Conservation (phyloP, 2,888 invertebrate genomes). For the Tenthredo amoena region DNA sequence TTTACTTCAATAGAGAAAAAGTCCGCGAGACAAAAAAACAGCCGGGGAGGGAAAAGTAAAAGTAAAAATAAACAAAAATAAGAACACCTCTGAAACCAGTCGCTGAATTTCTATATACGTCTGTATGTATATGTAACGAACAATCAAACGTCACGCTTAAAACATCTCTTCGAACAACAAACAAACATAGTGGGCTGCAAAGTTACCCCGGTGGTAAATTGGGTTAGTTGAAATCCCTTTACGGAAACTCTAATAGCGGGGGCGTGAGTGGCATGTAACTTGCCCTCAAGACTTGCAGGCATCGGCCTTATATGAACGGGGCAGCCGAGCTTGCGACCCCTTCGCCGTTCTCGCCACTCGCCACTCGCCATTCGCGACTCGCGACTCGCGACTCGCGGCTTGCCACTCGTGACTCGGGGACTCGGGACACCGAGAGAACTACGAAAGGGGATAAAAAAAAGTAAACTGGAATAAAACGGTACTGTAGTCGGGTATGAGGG, state of each 20-base stretch:
- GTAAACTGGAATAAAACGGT: slow-evolving; percentile 5
- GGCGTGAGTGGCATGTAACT: slow-evolving; percentile 71
- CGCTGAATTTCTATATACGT: not conserved
- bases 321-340: slow-evolving; percentile 23
- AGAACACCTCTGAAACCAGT: not conserved
- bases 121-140: not conserved
- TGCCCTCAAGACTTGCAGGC: slow-evolving; percentile 47
- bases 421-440: slow-evolving; percentile 9
- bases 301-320: slow-evolving; percentile 29
- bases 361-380: not conserved
- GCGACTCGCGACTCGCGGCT: not conserved
- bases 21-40: not conserved
- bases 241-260: slow-evolving; percentile 75
- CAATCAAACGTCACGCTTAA: slow-evolving; percentile 59
- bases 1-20: not conserved
- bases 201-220: slow-evolving; percentile 74
- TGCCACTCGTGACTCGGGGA: not conserved
- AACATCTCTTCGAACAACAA: slow-evolving; percentile 61
- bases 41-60: not conserved
- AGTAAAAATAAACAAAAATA: not conserved
- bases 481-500: not conserved
- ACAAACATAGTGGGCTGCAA: slow-evolving; percentile 70
- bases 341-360: slow-evolving; percentile 11
- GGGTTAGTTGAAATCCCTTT: slow-evolving; percentile 76
- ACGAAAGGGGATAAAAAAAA: not conserved